Evolutionary conservation across 2,113 vertebrate species (phyloP), one percentile per base, ranked within the genome.

Genomic region (Phyllostomus hastatus): DNA sequence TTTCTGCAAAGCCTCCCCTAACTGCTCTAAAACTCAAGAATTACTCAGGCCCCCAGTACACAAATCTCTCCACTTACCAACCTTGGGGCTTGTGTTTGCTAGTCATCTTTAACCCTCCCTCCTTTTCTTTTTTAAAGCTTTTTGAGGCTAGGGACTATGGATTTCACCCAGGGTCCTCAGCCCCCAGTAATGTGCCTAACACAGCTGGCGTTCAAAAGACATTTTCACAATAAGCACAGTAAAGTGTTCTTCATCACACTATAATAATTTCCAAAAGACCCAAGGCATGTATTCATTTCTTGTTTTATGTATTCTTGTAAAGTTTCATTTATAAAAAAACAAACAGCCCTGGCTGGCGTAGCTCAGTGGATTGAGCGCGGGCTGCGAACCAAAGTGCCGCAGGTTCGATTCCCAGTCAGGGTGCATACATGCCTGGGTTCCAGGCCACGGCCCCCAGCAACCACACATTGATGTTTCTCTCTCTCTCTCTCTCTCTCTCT

Each of bases 251-350:
- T 80, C 38, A 88, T 54, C 48, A 41, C 69, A 92, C 67, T 57
- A 33, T 67, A 43, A 33, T 67, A 43, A 90, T 75, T 89, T 88
- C 76, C 76, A 88, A 94, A 85, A 88, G 67, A 85, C 52, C 81
- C 59, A 12, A 78, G n/a, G 22, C 80, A 94, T 38, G 28, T 61
- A 88, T 41, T 87, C 57, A 90, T 88, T 88, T 81, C 54, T 82
- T 82, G 8, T 52, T 78, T 89, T 83, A 73, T 46, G 79, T 72
- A 11, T 41, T 46, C 52, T 86, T 95, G 81, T 72, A 84, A 88
- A 33, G 35, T 70, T 48, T 93, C 78, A 46, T 72, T 79, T 72
- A 43, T 41, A 41, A 41, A 28, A 43, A 89, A 76, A 46, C 50
- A 64, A 82, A 4, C 31, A 41, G 38, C 38, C 38, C 38, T 41